A percentile compares a stretch with the other conserved stretches of the same genome.
Evolutionary conservation across 2,797 vertebrate species (phyloP).

Genomic region (Schizopygopsis pylzovi): DNA sequence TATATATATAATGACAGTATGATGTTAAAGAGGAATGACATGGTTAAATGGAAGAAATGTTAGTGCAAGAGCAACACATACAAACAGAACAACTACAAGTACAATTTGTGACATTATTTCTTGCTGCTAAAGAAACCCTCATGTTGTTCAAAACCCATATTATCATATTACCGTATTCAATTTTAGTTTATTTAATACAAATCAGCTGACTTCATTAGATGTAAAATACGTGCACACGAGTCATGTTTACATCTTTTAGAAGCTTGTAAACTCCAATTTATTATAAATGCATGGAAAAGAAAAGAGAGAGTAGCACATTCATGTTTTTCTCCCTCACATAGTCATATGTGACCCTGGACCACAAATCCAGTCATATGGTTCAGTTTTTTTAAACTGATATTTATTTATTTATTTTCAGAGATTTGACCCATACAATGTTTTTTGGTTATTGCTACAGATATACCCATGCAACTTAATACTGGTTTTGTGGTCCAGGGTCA

Average conservation of each 20-base stretch:
- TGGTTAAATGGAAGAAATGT: not conserved
- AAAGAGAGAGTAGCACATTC: not conserved
- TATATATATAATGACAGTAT: not conserved
- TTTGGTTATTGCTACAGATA: too few relatives aligned
- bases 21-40: slow-evolving; percentile 18
- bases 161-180: not conserved
- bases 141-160: slow-evolving; percentile 21
- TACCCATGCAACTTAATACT: too few relatives aligned
- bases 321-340: not conserved
- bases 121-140: not conserved
- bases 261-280: not conserved
- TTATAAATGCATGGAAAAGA: not conserved
- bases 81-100: slow-evolving; percentile 12
- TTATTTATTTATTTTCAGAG: too few relatives aligned
- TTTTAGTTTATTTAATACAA: not conserved
- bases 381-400: too few relatives aligned
- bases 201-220: not conserved
- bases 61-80: slow-evolving; percentile 3
- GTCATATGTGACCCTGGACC: not conserved
- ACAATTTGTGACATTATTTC: not conserved
- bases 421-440: too few relatives aligned
- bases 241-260: not conserved
- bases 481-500: too few relatives aligned
- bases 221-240: not conserved
- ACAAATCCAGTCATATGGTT: too few relatives aligned